These are phyloP conservation scores for Macaria notata DNA, from an alignment of 2,888 invertebrate genomes.

Conservation along the genomic window DNA sequence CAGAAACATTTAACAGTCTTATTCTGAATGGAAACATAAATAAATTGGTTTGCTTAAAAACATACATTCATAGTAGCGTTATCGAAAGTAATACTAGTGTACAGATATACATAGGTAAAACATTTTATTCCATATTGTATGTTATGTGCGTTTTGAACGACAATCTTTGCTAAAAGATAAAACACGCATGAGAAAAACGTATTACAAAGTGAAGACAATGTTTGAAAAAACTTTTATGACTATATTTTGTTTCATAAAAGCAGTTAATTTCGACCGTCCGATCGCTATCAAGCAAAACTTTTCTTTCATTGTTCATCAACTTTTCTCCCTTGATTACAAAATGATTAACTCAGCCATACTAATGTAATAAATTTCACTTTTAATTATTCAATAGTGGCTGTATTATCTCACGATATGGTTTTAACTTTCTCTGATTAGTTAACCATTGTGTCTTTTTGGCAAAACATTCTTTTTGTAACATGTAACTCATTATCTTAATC, in stretches of 20 bases:
- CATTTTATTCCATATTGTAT: too few relatives aligned
- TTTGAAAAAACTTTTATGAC: background rate
- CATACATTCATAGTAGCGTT: too few relatives aligned
- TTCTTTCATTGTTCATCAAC: conserved; percentile 11
- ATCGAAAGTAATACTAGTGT: too few relatives aligned
- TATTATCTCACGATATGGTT: conserved; percentile 22
- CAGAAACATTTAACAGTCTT: too few relatives aligned
- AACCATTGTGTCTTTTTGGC: conserved; percentile 47
- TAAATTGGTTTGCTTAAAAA: too few relatives aligned
- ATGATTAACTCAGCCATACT: conserved; percentile 20
- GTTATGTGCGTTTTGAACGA: too few relatives aligned
- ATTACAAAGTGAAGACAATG: too few relatives aligned
- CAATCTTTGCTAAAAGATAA: too few relatives aligned
- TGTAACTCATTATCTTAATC: conserved; percentile 55
- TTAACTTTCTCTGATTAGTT: conserved; percentile 42
- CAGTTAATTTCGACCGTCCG: background rate
- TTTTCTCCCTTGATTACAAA: conserved; percentile 17
- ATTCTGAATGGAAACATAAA: too few relatives aligned
- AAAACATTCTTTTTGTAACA: conserved; percentile 47
- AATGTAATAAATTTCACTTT: conserved; percentile 33
- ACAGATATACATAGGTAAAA: too few relatives aligned
- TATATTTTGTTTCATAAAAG: background rate
- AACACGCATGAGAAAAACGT: too few relatives aligned
- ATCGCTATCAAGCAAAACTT: conserved; percentile 7
- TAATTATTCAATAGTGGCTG: conserved; percentile 32